Evolutionary conservation across 1,140 invertebrate species (phyloP).

Genomic region (Arctopsyche grandis): DNA sequence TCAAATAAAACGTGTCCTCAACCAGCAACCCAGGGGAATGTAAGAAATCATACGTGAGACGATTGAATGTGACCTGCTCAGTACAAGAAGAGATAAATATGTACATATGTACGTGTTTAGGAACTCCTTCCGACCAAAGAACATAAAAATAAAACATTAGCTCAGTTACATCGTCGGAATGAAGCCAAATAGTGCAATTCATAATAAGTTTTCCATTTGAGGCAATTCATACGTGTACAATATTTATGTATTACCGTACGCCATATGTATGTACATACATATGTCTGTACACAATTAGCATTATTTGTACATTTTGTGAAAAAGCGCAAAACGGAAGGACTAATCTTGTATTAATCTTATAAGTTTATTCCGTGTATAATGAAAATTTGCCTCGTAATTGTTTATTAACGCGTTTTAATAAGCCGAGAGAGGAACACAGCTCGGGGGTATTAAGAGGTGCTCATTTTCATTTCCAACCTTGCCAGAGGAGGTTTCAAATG

Average conservation of each 20-base stretch:
- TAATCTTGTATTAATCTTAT: conserved; percentile 1
- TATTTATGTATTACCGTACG: neutral
- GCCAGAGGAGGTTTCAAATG: neutral
- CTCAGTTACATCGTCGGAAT: too few species aligned
- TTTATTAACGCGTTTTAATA: conserved; percentile 28
- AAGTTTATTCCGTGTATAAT: neutral
- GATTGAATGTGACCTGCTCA: too few species aligned
- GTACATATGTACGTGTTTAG: too few species aligned
- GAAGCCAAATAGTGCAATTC: too few species aligned
- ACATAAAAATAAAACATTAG: too few species aligned
- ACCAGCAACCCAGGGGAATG: too few species aligned
- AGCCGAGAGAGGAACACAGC: neutral
- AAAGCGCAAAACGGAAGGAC: neutral
- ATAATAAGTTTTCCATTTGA: too few species aligned
- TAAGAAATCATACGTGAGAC: too few species aligned
- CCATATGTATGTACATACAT: neutral
- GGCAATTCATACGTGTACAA: too few species aligned
- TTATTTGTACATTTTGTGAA: neutral
- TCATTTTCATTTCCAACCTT: conserved; percentile 4
- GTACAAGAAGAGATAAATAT: too few species aligned
- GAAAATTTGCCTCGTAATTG: conserved; percentile 9
- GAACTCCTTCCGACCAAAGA: too few species aligned
- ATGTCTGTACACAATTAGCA: neutral
- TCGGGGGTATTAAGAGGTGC: neutral
- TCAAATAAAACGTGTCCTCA: too few species aligned